Base-by-base conservation (phyloP, 2,888 invertebrate species). In the Mayetiola destructor region DNA sequence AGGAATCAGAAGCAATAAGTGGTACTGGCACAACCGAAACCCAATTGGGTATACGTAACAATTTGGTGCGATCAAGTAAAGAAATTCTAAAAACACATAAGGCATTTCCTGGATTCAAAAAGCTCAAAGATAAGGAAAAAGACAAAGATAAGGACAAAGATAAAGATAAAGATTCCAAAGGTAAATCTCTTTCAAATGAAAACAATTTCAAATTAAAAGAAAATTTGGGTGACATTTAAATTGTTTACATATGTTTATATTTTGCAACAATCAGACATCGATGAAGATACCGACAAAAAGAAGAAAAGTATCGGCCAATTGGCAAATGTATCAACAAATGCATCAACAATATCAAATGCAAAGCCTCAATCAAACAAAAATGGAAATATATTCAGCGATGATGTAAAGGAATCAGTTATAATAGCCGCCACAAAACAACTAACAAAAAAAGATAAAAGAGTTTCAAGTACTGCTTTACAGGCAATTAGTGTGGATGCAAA, bases 71-170 rank as follows among this genome's bases (percentile, higher is more conserved):
- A 9, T 68, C 70, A 3, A 72, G 71, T 62, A 72, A 72, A 69
- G 72, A 73, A 58, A 52, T 54, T 18, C 29, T 71, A 18, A 72
- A 72, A 59, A 68, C 69, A 18, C 73, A 73, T 60, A 73, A 73
- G 59, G 64, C 73, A 21, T 71, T 72, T 59, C 68, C 72, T 6
- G 73, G 73, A 59, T 72, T 73, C 54, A 73, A 72, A 59, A 73
- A 73, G 61, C 67, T 70, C 2, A 72, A 71, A 62, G 72, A 72
- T 58, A 70, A 70, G 58, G 70, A 70, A n/a, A 64, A 63, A 14
- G 58, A 58, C 12, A 59, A 57, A 29, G 59, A 60, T 18, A 58
- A 60, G 57, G 65, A 66, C 5, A 66, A 66, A 39, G 66, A 67
- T 6, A 54, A 54, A 61, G 61, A 14, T 61, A 53, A 57, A 63